Evolutionary conservation across 2,113 vertebrate species (phyloP).

Genomic region (Vicugna pacos): DNA sequence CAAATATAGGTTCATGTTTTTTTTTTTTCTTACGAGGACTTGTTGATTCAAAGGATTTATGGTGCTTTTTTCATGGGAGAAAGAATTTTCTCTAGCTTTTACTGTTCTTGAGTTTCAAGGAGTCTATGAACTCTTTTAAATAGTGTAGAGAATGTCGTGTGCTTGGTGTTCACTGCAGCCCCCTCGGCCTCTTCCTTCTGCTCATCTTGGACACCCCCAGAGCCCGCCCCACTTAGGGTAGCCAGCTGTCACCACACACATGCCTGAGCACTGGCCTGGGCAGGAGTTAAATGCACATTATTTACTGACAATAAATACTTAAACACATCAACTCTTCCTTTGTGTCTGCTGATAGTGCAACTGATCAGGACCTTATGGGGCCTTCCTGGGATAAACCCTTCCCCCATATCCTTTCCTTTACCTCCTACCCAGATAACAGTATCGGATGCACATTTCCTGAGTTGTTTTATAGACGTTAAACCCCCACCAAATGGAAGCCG

Average conservation of each 20-base stretch:
- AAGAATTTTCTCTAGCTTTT: neutral
- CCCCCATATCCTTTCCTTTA: no score
- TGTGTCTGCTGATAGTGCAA: neutral
- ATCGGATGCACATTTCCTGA: no score
- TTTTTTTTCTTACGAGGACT: neutral
- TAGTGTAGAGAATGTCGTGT: fast-evolving
- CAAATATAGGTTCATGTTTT: neutral
- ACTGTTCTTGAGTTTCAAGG: neutral
- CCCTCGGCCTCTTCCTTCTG: neutral
- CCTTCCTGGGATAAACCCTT: no score
- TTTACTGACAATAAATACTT: neutral
- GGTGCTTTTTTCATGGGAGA: neutral
- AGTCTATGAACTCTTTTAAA: neutral
- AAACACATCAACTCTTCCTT: neutral
- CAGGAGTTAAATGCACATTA: fast-evolving
- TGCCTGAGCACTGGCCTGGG: neutral
- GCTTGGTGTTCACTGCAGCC: neutral
- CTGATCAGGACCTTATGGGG: no score
- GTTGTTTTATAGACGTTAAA: no score
- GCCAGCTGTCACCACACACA: neutral
- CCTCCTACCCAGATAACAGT: no score
- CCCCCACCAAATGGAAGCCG: no score
- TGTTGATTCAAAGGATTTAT: neutral
- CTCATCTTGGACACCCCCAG: fast-evolving
- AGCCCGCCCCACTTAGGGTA: neutral